Evolutionary conservation across 2,797 vertebrate genomes (phyloP), one percentile per base, ranked within the genome.

Genomic region (Argentina silus): DNA sequence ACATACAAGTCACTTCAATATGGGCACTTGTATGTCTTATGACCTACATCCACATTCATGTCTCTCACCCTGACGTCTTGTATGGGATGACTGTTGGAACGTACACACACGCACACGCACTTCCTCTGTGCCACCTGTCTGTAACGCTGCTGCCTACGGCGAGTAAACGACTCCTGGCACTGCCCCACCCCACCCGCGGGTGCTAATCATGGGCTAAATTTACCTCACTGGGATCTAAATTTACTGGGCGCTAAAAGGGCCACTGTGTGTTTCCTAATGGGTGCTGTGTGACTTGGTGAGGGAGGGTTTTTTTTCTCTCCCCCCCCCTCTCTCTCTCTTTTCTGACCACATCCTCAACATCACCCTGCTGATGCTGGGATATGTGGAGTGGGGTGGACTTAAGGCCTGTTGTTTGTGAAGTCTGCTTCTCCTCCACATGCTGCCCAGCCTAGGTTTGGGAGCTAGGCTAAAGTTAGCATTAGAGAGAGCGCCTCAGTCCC

Each of bases 181-280:
- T 77, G 73, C 68, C 86, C 83, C 72, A 74, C 83, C 85, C 78
- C 72, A 74, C 78, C 76, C 45, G 42, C 71, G 81, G 82, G 85
- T 77, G 73, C 81, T 82, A 87, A 89, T 91, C 84, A 77, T 83
- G 83, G 82, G 84, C 88, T 83, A 87, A 87, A 87, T 86, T 89
- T 81, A 90, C 87, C 82, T 78, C 75, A 62, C 69, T 73, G 57
- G 78, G 83, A 79, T 87, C 81, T 85, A 85, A 74, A 88, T 87
- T 83, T 84, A 85, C 83, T 61, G 78, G 81, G 78, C 82, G 75
- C 87, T 90, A 79, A 86, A 88, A 87, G 83, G 86, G 83, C 83
- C 78, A 63, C 78, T 90, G 70, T 87, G 86, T 89, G 83, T 88
- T 88, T 85, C 81, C 79, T 83, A 68, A 76, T 43, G 62, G 80